These are phyloP conservation scores for Microcebus ravelobensis DNA, from an alignment of 2,113 vertebrate genomes.

Conservation along the genomic window DNA sequence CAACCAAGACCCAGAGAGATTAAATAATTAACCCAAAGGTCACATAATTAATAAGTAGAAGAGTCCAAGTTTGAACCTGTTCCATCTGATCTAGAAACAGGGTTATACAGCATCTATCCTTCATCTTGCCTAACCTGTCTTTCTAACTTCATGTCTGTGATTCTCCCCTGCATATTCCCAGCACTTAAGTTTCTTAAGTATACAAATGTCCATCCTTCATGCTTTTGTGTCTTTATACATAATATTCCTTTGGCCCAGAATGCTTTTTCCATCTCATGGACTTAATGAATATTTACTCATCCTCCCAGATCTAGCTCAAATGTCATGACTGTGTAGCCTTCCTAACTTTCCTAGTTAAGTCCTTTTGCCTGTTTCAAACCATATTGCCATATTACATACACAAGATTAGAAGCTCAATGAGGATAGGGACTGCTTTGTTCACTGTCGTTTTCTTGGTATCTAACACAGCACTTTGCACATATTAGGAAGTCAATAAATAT, in stretches of 20 bases:
- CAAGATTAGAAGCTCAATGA: background rate
- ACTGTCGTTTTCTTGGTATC: background rate
- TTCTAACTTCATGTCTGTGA: background rate
- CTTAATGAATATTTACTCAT: conserved; percentile 6
- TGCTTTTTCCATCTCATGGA: background rate
- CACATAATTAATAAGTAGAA: background rate
- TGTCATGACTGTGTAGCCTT: background rate
- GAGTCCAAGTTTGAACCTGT: background rate
- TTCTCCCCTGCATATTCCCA: background rate
- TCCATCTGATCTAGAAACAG: background rate
- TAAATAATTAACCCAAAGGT: background rate
- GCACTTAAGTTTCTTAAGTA: conserved; percentile 3
- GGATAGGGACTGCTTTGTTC: background rate
- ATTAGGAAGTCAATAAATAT: conserved; percentile 2
- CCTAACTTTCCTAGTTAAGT: background rate
- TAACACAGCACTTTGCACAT: background rate
- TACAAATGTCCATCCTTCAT: background rate
- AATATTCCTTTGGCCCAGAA: background rate
- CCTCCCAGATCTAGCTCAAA: conserved; percentile 3
- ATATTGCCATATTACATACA: background rate
- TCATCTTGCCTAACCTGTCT: background rate
- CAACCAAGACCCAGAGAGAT: background rate
- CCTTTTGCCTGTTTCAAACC: background rate
- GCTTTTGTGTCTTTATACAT: background rate
- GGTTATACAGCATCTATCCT: background rate